A percentile compares a stretch with the other conserved stretches of the same genome.
These are phyloP conservation scores for Novumbra hubbsi DNA, from an alignment of 2,797 vertebrate genomes.

Conservation along the genomic window DNA sequence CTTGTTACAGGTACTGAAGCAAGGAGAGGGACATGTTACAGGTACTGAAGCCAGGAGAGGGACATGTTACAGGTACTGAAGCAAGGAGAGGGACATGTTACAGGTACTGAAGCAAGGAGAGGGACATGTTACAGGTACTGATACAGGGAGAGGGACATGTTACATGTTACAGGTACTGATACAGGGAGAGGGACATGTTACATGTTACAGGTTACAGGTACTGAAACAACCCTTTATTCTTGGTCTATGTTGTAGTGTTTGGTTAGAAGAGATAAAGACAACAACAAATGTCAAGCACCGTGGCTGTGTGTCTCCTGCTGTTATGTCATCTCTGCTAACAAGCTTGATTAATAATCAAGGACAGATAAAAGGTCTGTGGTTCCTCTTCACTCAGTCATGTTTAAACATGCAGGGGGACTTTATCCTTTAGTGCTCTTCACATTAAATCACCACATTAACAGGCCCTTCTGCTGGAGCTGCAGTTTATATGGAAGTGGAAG, in stretches of 20 bases:
- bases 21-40: neutral
- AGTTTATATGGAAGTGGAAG: neutral
- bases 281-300: neutral
- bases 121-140: neutral
- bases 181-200: neutral
- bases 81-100: too few relatives aligned
- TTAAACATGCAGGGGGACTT: constrained; percentile 3
- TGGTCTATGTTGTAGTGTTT: neutral
- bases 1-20: neutral
- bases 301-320: constrained; percentile 1
- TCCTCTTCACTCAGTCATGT: neutral
- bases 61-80: neutral
- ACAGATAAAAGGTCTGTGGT: neutral
- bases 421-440: constrained; percentile 5
- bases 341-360: constrained; percentile 2
- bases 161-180: too few relatives aligned
- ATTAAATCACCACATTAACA: constrained; percentile 14
- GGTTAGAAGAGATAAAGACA: neutral
- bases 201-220: neutral
- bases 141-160: neutral
- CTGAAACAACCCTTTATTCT: neutral
- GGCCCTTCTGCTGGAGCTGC: neutral
- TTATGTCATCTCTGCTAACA: neutral
- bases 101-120: neutral
- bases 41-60: constrained; percentile 33